phyloP scores from a whole-genome alignment of 2,797 vertebrate species.

The Platyrinchus mystaceus region DNA sequence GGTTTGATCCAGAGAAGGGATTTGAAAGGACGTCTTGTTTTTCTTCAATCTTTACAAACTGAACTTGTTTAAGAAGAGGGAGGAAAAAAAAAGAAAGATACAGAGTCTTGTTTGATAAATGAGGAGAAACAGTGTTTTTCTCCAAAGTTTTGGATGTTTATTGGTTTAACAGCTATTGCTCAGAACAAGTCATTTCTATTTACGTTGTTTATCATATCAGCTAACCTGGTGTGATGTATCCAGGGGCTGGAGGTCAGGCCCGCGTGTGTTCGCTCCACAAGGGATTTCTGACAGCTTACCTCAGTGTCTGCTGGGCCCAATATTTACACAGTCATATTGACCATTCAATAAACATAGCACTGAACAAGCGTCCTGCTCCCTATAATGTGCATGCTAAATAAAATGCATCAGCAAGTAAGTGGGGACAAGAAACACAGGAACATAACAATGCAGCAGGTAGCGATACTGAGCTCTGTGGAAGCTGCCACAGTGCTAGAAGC shows the following conservation, averaged over 20 bases:
- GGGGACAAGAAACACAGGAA: not conserved
- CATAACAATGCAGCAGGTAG: rapidly evolving
- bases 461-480: not conserved
- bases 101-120: conserved; percentile 66
- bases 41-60: conserved; percentile 63
- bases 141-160: conserved; percentile 46
- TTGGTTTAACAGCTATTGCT: conserved; percentile 61
- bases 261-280: not conserved
- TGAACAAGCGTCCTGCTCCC: not conserved
- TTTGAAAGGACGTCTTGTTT: conserved; percentile 68
- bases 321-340: not conserved
- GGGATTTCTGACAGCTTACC: not conserved
- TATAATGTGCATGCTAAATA: not conserved
- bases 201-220: conserved; percentile 57
- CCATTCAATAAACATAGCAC: not conserved
- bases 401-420: not conserved
- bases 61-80: conserved; percentile 53
- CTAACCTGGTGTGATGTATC: not conserved
- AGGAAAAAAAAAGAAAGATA: conserved; percentile 15
- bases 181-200: conserved; percentile 61
- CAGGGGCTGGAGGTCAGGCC: not conserved
- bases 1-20: conserved; percentile 63
- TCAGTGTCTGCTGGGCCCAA: not conserved
- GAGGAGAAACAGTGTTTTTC: conserved; percentile 16
- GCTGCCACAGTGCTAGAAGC: not conserved